Evolutionary conservation across 2,888 invertebrate species (phyloP), one percentile per base, ranked within the genome.

Genomic region (Julus scandinavius): DNA sequence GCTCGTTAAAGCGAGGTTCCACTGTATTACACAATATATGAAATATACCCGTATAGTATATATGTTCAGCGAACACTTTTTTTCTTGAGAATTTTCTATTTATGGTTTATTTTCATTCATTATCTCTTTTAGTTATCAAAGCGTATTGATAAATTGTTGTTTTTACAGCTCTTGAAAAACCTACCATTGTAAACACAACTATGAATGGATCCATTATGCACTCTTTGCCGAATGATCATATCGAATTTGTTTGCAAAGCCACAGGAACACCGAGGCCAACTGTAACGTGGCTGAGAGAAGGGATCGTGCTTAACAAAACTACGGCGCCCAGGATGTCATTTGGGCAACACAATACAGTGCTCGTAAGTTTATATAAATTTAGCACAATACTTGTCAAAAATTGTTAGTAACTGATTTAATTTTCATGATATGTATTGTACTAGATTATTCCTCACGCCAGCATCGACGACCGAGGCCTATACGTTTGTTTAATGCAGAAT

Each of bases 181-280:
- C 90, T 13, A 63, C 89, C 13, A 88, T 87, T 86, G 87, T 87
- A 5, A 89, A 89, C 6, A 90, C 90, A 49, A 89, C 89, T 83
- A 80, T 90, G 87, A 91, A 90, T 88, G 90, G 89, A 85, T 89
- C 89, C 11, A 88, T 87, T 63, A 85, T 90, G 38, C 63, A 45
- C n/a, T 87, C 90, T n/a, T 88, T 89, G 29, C 85, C 87, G 50
- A 90, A 90, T 38, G 41, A 88, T 29, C 87, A 86, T 11, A n/a
- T 88, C 11, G 89, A 89, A 87, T 89, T 91, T 0, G 85, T 88
- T 9, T 91, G 91, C 89, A 91, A 91, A 50, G 91, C 92, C 15
- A 89, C 89, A 5, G 93, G 93, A 6, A 88, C 89, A 9, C 91
- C 91, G 0, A 84, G 72, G 41, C 91, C 91, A 13, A 58, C 63